Percentiles rank a stretch among this genome's conserved stretches.
Conservation (phyloP, 1,140 invertebrate species). For the Orius insidiosus region DNA sequence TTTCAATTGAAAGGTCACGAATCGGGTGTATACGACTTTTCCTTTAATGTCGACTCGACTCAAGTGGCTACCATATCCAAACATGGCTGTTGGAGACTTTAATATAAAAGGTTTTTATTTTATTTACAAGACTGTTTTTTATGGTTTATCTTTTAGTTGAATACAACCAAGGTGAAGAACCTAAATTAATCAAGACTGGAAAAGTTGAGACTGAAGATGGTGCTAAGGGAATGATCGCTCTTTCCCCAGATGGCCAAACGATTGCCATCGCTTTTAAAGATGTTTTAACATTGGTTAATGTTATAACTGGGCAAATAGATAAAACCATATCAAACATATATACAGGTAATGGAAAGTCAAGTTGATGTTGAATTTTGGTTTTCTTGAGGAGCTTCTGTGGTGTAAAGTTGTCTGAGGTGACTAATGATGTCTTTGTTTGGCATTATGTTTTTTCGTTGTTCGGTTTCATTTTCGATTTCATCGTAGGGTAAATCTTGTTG, state of each 20-base stretch:
- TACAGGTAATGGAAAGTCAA: too few relatives aligned
- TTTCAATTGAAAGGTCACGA: constrained; percentile 67
- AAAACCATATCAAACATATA: constrained; percentile 33
- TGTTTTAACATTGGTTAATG: constrained; percentile 50
- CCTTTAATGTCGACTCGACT: constrained; percentile 61
- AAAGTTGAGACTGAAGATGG: constrained; percentile 31
- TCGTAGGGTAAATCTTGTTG: background rate
- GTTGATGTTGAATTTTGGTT: too few relatives aligned
- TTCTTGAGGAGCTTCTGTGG: too few relatives aligned
- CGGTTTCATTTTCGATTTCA: too few relatives aligned
- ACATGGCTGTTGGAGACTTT: constrained; percentile 71
- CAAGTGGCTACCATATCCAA: constrained; percentile 71
- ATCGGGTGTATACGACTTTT: constrained; percentile 64
- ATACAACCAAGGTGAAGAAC: constrained; percentile 58
- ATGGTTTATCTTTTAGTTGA: constrained; percentile 56
- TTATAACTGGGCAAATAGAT: constrained; percentile 31
- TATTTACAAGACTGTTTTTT: too few relatives aligned
- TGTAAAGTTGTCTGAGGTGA: too few relatives aligned
- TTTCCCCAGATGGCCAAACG: constrained; percentile 61
- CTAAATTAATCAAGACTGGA: constrained; percentile 45
- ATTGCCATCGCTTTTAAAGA: constrained; percentile 46
- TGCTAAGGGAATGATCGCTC: constrained; percentile 33
- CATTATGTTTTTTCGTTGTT: too few relatives aligned
- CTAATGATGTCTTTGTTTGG: too few relatives aligned
- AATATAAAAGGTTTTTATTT: constrained; percentile 50